Evolutionary conservation across 2,113 vertebrate genomes (phyloP), one percentile per base, ranked within the genome.

Genomic region (Dipodomys spectabilis): DNA sequence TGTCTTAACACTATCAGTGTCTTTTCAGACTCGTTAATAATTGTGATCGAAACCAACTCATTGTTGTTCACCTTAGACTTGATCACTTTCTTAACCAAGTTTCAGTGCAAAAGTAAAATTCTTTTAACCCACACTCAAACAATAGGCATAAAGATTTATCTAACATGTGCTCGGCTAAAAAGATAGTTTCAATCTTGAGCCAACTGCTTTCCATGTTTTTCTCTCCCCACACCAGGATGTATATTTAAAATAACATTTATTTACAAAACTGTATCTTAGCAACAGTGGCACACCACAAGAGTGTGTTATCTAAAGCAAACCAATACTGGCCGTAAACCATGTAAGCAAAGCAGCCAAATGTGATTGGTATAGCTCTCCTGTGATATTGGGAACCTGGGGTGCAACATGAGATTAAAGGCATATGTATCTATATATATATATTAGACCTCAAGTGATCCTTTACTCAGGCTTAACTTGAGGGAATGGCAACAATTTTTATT

Each of bases 271-370:
- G 93, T 97, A 92, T 92, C 96, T 85, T 97, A 97, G 96, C 96
- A 97, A 97, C 94, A 23, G 82, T 80, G 77, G 32, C 73, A 78
- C 30, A 88, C 85, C 49, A 87, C 92, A 93, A 94, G 86, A 96
- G 72, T 60, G 53, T 93, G 88, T 96, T 97, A 97, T 97, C 97
- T 96, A 96, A 97, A 95, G 92, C 93, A 97, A 97, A 96, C 95
- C 88, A 92, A 93, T 94, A 82, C 95, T 90, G 90, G 86, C 71
- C 77, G 92, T 96, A 95, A 97, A 96, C 73, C 92, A 82, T 80
- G 85, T n/a, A 93, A 91, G 81, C 93, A 88, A 86, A 96, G 80
- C 64, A 86, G 49, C 82, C 60, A 45, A 72, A 73, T 84, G 87
- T 89, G 86, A 93, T 94, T 86, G 86, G 87, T 71, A 28, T 45